Base-by-base conservation (phyloP, 2,797 vertebrate species). In the Tapirus indicus region DNA sequence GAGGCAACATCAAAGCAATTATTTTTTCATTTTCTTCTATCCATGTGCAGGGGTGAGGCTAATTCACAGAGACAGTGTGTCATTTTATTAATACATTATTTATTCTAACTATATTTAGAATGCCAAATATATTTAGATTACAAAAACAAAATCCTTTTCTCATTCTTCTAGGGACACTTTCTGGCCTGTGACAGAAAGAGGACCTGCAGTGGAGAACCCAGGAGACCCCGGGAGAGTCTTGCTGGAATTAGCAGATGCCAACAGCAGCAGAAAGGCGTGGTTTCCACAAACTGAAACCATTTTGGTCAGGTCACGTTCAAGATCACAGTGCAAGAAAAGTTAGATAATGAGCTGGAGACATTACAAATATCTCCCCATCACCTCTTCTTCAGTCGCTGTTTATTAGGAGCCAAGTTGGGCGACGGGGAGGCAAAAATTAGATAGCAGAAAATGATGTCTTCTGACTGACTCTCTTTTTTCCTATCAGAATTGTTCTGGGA, bases 1-100 rank as follows among this genome's bases (percentile, higher is more conserved):
- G 4, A 95, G 96, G 96, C 74, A 96, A 91, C 7, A 66, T 3
- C 64, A 41, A 94, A 83, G 25, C 16, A 56, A 88, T n/a, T 66
- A 66, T 41, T 71, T 84, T 64, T 85, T 44, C n/a, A 29, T 83
- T 95, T 97, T 62, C 71, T 66, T 92, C 92, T 96, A 84, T 92
- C 25, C 68, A 64, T 41, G 25, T 95, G 38, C 60, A 83, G 21
- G 1, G 29, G n/a, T 92, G 25, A 91, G 23, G 66, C 17, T n/a
- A 52, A 88, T 82, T 96, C 62, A 49, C 16, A 96, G 88, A 92
- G 25, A 89, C 35, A 88, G 12, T 20, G 1, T 82, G 32, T 54
- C 7, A 56, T 91, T 98, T 97, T 88, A 90, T 44, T 62, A 92
- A 95, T 91, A 4, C 17, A 32, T 71, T 66, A 60, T 29, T 94